Percentiles rank a stretch among this genome's conserved stretches.
phyloP scores from a whole-genome alignment of 2,797 vertebrate genomes.

The Bradypodion pumilum region DNA sequence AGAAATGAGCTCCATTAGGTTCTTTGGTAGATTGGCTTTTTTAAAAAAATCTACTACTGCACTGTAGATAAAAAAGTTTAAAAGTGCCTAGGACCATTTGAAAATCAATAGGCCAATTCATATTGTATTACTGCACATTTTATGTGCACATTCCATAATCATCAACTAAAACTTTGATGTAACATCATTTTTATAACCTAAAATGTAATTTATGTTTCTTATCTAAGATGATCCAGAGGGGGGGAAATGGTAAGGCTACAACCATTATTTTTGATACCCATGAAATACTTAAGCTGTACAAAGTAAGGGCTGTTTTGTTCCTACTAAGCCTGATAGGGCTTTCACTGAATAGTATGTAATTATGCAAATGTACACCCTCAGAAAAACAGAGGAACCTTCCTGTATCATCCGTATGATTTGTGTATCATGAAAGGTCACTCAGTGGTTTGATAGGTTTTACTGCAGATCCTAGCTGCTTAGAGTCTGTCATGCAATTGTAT shows the following conservation, averaged over 20 bases:
- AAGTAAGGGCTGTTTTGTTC: constrained; percentile 54
- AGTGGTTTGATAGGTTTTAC: constrained; percentile 50
- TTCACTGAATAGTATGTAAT: constrained; percentile 67
- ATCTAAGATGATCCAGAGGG: constrained; percentile 68
- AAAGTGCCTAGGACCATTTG: constrained; percentile 34
- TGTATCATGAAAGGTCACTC: constrained; percentile 49
- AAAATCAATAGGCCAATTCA: constrained; percentile 49
- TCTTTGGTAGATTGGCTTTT: neutral
- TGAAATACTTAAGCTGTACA: constrained; percentile 63
- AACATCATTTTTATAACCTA: constrained; percentile 55
- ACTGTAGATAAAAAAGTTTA: neutral
- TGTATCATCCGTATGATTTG: constrained; percentile 39
- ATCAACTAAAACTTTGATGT: constrained; percentile 61
- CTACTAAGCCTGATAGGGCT: constrained; percentile 51
- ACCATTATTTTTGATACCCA: constrained; percentile 65
- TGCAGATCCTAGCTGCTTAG: constrained; percentile 44
- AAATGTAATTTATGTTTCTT: constrained; percentile 66
- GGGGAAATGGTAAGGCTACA: constrained; percentile 53
- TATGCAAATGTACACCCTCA: constrained; percentile 64
- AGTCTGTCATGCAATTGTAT: neutral
- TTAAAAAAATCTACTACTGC: no score
- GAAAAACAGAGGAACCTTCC: constrained; percentile 56
- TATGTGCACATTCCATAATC: constrained; percentile 46
- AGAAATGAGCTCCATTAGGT: neutral
- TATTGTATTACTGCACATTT: constrained; percentile 52